Evolutionary conservation across 2,797 vertebrate species (phyloP).

Genomic region (Acipenser oxyrinchus): DNA sequence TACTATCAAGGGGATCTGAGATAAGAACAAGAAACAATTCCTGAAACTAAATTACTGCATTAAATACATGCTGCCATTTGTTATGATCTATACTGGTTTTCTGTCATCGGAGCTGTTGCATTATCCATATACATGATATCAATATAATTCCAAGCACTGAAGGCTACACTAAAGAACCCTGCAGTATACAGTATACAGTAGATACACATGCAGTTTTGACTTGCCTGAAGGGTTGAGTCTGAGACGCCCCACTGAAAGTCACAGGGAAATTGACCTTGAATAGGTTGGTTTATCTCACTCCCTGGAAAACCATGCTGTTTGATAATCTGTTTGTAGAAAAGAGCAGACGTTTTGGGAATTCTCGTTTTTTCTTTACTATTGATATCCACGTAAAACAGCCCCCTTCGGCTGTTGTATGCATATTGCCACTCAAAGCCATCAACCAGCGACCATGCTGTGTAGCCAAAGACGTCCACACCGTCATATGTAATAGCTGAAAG

Average conservation of each 20-base stretch:
- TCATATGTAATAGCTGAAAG: constrained; percentile 73
- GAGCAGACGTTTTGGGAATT: constrained; percentile 78
- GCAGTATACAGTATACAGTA: no score
- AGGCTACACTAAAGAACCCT: no score
- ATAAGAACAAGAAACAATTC: no score
- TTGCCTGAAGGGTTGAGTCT: constrained; percentile 86
- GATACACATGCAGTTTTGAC: constrained; percentile 6
- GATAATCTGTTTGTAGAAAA: constrained; percentile 75
- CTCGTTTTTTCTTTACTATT: constrained; percentile 59
- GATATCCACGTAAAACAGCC: constrained; percentile 86
- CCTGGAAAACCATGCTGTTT: constrained; percentile 71
- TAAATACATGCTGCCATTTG: no score
- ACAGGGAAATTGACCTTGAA: constrained; percentile 74
- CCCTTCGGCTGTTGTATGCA: constrained; percentile 67
- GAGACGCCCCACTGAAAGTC: constrained; percentile 88
- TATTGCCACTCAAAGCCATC: constrained; percentile 94
- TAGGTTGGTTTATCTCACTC: constrained; percentile 34
- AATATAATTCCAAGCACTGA: no score
- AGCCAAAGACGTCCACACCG: constrained; percentile 76
- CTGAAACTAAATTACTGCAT: no score
- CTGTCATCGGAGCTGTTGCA: no score
- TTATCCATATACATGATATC: no score
- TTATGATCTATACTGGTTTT: no score
- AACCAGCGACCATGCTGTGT: constrained; percentile 84
- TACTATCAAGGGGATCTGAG: no score